Conservation (phyloP, 1,140 invertebrate genomes). For the Aricia agestis region DNA sequence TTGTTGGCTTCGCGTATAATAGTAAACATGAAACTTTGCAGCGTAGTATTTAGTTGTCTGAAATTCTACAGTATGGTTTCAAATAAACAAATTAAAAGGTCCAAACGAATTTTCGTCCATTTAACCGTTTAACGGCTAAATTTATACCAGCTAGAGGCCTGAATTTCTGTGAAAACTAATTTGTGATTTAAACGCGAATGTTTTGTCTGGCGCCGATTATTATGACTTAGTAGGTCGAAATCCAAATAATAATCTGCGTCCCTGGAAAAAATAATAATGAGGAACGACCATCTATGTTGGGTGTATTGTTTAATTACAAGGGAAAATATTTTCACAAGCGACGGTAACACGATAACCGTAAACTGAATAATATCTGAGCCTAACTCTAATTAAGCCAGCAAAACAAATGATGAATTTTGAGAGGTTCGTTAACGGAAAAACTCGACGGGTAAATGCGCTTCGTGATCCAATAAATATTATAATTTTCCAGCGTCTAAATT, state of each 20-base stretch:
- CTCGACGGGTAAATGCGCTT: constrained; percentile 2
- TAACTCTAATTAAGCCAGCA: background rate
- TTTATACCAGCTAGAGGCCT: background rate
- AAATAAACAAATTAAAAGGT: background rate
- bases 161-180: too few species aligned
- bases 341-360: background rate
- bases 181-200: too few species aligned
- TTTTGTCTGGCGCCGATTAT: too few species aligned
- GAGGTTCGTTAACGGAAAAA: constrained; percentile 7
- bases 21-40: background rate
- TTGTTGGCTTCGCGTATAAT: background rate
- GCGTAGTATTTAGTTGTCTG: background rate
- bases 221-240: too few species aligned
- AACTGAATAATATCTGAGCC: background rate
- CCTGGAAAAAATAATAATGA: too few species aligned
- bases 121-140: background rate
- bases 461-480: constrained; percentile 3
- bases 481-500: background rate
- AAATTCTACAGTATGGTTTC: background rate
- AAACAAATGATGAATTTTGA: constrained; percentile 6
- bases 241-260: too few species aligned
- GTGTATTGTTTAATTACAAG: background rate
- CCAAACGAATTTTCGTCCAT: background rate
- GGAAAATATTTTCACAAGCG: background rate
- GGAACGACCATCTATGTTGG: too few species aligned